Conservation (phyloP, 2,888 invertebrate species). For the Ennomos erosarius region DNA sequence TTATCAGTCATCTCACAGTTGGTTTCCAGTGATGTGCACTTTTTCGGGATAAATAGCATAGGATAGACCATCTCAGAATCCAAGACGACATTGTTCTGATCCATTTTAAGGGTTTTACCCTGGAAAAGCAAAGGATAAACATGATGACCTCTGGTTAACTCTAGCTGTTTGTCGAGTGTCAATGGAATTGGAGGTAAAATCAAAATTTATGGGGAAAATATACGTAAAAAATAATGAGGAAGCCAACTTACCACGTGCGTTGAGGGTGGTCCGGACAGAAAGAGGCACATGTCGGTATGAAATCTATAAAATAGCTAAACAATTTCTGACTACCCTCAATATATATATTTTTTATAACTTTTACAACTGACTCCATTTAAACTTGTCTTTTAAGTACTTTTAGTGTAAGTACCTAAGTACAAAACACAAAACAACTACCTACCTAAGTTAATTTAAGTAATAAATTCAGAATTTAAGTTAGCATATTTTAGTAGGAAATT, state of each 20-base stretch:
- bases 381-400: not conserved
- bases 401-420: too few relatives aligned
- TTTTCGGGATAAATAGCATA: constrained; percentile 68
- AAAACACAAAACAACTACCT: too few relatives aligned
- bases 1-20: constrained; percentile 63
- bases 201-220: constrained; percentile 48
- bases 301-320: constrained; percentile 37
- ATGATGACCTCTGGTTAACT: constrained; percentile 33
- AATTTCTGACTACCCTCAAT: constrained; percentile 52
- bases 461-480: too few relatives aligned
- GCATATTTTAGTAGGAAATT: too few relatives aligned
- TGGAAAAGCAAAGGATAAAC: constrained; percentile 46
- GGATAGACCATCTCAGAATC: constrained; percentile 59
- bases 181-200: constrained; percentile 58
- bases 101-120: constrained; percentile 56
- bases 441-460: too few relatives aligned
- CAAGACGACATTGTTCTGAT: constrained; percentile 45
- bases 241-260: constrained; percentile 66
- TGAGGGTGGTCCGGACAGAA: constrained; percentile 50
- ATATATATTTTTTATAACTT: constrained; percentile 26
- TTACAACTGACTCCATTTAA: constrained; percentile 8
- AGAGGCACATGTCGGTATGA: constrained; percentile 55
- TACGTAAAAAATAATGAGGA: constrained; percentile 35
- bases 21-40: constrained; percentile 62
- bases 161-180: constrained; percentile 25